A percentile compares a stretch with the other conserved stretches of the same genome.
These are phyloP conservation scores for Bombus difficillimus DNA, from an alignment of 1,140 invertebrate genomes.

Conservation along the genomic window DNA sequence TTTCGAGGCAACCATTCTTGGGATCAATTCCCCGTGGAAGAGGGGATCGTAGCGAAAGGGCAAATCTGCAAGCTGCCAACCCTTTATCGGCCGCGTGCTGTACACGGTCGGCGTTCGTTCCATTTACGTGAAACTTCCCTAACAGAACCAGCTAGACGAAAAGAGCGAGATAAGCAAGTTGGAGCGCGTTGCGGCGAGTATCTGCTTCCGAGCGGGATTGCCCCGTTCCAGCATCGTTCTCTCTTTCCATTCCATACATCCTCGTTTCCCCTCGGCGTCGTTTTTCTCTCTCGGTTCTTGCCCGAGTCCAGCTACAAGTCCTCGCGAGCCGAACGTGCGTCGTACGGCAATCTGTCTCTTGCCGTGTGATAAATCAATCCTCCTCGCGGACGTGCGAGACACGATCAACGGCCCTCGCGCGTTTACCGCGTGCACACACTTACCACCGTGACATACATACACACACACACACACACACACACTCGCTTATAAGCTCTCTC, in stretches of 20 bases:
- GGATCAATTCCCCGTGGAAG: not conserved
- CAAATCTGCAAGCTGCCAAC: not conserved
- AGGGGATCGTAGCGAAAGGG: not conserved
- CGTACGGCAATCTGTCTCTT: constrained; percentile 76
- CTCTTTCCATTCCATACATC: not conserved
- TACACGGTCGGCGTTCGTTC: constrained; percentile 45
- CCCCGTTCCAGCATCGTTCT: constrained; percentile 29
- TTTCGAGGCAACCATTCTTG: not conserved
- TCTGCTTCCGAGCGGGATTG: constrained; percentile 56
- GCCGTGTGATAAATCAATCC: constrained; percentile 80
- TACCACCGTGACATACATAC: not conserved
- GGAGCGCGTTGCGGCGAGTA: constrained; percentile 42
- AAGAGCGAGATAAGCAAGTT: constrained; percentile 61
- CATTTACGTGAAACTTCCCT: constrained; percentile 56
- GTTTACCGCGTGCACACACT: constrained; percentile 37
- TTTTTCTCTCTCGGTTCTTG: constrained; percentile 47
- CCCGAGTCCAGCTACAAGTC: constrained; percentile 31
- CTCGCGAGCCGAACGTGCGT: constrained; percentile 55
- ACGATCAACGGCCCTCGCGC: constrained; percentile 70
- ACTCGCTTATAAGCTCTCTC: not conserved
- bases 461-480: too few relatives aligned
- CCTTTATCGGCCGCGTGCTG: constrained; percentile 43
- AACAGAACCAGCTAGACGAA: constrained; percentile 48
- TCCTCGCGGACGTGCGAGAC: constrained; percentile 74
- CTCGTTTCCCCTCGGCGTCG: not conserved